Conservation (phyloP, 2,888 invertebrate species). For the Glyphotaelius pellucidus region DNA sequence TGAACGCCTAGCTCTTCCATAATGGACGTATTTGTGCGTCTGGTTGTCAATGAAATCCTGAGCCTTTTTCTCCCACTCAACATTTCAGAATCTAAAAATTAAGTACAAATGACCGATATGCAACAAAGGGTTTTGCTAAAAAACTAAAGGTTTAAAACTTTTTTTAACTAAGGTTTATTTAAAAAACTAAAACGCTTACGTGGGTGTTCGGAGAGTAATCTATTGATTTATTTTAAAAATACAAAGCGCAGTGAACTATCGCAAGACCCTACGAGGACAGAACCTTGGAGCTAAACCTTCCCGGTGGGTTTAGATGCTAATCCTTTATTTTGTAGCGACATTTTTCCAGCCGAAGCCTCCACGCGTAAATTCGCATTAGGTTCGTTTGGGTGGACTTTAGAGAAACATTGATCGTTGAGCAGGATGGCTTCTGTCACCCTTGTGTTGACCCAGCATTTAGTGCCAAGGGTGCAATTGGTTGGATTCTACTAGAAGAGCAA, state of each 20-base stretch:
- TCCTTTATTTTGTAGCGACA: neutral
- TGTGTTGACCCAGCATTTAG: neutral
- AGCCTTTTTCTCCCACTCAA: no score
- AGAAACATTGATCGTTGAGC: conserved; percentile 23
- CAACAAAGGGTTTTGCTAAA: no score
- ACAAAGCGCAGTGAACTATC: conserved; percentile 28
- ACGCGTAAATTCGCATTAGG: conserved; percentile 31
- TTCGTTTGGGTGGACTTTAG: neutral
- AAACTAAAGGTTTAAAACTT: no score
- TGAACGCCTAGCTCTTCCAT: no score
- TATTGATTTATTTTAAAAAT: neutral
- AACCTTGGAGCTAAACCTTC: neutral
- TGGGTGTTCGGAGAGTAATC: neutral
- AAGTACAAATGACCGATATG: no score
- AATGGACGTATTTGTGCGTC: no score
- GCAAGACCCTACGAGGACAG: neutral
- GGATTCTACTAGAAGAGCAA: neutral
- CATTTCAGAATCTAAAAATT: no score
- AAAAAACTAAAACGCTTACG: neutral
- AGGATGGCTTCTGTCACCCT: neutral
- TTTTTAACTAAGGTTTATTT: neutral
- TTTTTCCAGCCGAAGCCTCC: conserved; percentile 20
- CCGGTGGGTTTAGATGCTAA: neutral
- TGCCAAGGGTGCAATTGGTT: neutral
- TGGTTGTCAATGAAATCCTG: no score